Evolutionary conservation across 2,113 vertebrate genomes (phyloP).

Genomic region (Ictalurus furcatus): DNA sequence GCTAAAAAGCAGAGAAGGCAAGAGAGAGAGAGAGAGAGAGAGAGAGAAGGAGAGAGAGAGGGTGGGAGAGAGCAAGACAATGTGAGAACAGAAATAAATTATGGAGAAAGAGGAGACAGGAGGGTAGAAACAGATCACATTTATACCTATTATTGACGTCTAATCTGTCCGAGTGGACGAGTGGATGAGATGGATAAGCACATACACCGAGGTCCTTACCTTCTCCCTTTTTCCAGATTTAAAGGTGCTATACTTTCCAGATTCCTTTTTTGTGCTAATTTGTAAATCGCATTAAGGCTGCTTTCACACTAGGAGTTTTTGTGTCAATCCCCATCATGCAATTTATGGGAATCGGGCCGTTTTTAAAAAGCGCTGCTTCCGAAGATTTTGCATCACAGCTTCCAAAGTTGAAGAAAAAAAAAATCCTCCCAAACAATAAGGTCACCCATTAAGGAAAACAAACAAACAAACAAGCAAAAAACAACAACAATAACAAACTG

Average conservation of each 20-base stretch:
- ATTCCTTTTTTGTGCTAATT: background rate
- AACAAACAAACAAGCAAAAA: too few relatives aligned
- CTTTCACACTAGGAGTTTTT: background rate
- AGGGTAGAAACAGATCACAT: background rate
- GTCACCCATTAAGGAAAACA: too few relatives aligned
- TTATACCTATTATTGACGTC: background rate
- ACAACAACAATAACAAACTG: too few relatives aligned
- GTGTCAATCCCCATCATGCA: background rate
- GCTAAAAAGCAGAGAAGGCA: constrained; percentile 1
- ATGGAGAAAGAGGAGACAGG: background rate
- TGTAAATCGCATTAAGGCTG: background rate
- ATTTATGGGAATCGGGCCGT: background rate
- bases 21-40: background rate
- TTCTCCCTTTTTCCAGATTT: background rate
- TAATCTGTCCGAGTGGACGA: background rate
- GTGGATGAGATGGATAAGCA: background rate
- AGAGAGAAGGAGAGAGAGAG: background rate
- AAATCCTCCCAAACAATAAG: too few relatives aligned
- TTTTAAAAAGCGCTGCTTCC: background rate
- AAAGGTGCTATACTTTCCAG: background rate
- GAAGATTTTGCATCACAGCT: too few relatives aligned
- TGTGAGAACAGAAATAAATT: background rate
- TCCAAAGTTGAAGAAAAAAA: too few relatives aligned
- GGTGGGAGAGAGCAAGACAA: background rate
- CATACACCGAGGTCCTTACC: background rate